These are phyloP conservation scores for Tautogolabrus adspersus DNA, from an alignment of 2,113 vertebrate genomes.

Conservation along the genomic window DNA sequence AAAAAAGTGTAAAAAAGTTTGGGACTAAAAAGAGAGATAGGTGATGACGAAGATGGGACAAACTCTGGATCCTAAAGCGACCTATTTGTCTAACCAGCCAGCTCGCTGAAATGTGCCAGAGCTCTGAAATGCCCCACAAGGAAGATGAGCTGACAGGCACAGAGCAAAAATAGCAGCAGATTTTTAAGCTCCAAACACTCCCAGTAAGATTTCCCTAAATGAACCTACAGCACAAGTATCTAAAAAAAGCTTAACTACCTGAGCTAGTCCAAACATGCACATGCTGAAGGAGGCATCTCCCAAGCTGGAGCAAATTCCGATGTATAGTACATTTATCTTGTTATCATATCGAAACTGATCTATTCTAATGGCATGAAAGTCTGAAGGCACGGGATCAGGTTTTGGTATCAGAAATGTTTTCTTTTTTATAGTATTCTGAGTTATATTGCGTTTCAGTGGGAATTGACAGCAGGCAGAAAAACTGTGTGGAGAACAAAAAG, in stretches of 20 bases:
- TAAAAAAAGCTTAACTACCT: slow-evolving; percentile 40
- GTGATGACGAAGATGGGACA: neutral
- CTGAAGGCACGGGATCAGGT: no score
- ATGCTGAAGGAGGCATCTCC: slow-evolving; percentile 15
- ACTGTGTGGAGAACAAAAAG: neutral
- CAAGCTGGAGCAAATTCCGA: neutral
- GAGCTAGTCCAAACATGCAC: slow-evolving; percentile 12
- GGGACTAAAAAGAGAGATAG: neutral
- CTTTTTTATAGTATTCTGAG: no score
- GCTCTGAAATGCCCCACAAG: slow-evolving; percentile 40
- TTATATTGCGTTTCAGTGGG: neutral
- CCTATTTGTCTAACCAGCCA: slow-evolving; percentile 3
- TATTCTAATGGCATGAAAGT: neutral
- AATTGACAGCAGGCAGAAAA: neutral
- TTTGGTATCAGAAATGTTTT: no score
- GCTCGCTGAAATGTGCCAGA: slow-evolving; percentile 33
- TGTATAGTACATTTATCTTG: neutral
- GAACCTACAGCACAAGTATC: slow-evolving; percentile 17
- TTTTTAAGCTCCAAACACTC: slow-evolving; percentile 8
- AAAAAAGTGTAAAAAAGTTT: neutral
- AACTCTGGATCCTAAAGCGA: slow-evolving; percentile 2
- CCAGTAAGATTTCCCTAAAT: slow-evolving; percentile 11
- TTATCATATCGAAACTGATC: neutral
- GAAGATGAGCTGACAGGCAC: slow-evolving; percentile 31
- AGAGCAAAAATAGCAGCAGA: slow-evolving; percentile 49